Conservation (phyloP, 2,797 vertebrate genomes). For the Oceanodroma leucorhoa region DNA sequence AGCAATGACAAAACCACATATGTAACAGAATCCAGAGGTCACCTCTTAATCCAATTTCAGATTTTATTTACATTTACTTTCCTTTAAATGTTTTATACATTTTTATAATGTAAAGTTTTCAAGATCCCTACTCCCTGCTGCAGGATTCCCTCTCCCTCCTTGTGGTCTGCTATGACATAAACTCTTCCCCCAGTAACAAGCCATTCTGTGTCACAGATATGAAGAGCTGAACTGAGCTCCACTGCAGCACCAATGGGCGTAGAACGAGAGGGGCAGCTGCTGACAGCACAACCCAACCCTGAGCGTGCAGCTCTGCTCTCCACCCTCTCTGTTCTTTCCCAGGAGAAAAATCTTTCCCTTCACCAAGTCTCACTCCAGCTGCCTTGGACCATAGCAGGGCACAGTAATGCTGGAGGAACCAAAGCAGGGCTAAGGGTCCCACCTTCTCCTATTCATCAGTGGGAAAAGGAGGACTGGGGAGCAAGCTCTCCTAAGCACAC, state of each 20-base stretch:
- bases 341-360: neutral
- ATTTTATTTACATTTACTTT: neutral
- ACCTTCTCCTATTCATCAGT: neutral
- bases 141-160: neutral
- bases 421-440: neutral
- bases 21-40: neutral
- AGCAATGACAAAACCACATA: neutral
- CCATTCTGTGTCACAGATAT: neutral
- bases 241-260: neutral
- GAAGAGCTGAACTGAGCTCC: neutral
- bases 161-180: neutral
- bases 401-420: neutral
- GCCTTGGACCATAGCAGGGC: neutral
- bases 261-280: neutral
- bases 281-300: neutral
- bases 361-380: neutral
- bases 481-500: neutral
- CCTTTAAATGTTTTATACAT: neutral
- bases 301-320: neutral
- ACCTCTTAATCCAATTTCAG: neutral
- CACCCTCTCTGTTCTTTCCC: neutral
- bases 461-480: neutral
- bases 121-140: neutral
- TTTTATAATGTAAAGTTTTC: neutral
- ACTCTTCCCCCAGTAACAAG: neutral